Conservation (phyloP, 2,113 vertebrate species). For the Oreochromis spilurus region DNA sequence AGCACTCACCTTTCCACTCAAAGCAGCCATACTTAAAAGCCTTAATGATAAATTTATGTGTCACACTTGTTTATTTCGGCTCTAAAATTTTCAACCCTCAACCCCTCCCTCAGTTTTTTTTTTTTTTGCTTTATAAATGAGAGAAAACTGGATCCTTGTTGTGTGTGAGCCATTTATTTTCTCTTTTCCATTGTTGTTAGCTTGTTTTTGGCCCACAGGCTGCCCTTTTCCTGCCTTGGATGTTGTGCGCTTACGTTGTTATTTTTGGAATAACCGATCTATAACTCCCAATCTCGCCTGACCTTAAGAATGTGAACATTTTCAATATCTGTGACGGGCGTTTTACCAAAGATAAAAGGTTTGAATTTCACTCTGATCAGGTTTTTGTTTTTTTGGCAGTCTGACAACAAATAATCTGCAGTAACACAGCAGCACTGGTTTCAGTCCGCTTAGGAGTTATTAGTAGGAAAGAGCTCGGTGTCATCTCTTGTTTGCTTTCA, state of each 20-base stretch:
- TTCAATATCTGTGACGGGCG: not conserved
- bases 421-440: not conserved
- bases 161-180: not conserved
- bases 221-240: not conserved
- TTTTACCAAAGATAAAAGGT: not conserved
- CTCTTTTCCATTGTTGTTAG: not conserved
- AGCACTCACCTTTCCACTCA: not conserved
- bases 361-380: not conserved
- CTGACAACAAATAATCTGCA: not conserved
- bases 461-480: not conserved
- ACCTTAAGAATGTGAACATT: not conserved
- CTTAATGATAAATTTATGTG: not conserved
- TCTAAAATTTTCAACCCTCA: not conserved
- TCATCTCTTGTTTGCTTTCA: not conserved
- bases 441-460: not conserved
- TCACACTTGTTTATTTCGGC: not conserved
- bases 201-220: not conserved
- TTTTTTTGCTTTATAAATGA: not conserved
- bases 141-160: fast-evolving
- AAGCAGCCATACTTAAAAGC: not conserved
- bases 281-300: not conserved
- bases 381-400: not conserved
- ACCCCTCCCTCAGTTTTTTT: not conserved
- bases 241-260: not conserved
- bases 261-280: not conserved